These are phyloP conservation scores for Calephelis virginiensis DNA, from an alignment of 1,140 invertebrate species.

Conservation along the genomic window DNA sequence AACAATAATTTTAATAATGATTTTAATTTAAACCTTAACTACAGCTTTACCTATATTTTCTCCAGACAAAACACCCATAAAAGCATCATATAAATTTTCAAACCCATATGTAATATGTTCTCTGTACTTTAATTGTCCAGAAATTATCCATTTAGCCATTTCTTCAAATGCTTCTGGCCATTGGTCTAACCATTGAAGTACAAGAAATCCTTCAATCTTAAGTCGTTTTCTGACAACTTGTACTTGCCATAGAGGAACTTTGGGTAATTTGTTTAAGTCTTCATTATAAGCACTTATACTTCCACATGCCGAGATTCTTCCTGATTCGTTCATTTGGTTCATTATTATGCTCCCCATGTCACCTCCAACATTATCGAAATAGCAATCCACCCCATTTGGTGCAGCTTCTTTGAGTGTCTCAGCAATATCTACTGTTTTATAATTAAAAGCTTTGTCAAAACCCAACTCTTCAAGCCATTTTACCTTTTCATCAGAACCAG, in stretches of 20 bases:
- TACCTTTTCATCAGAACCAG: conserved; percentile 83
- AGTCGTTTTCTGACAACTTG: conserved; percentile 1
- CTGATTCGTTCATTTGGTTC: conserved; percentile 79
- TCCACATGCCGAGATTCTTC: conserved; percentile 80
- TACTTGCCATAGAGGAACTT: conserved; percentile 64
- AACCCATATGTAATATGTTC: not conserved
- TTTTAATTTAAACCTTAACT: not conserved
- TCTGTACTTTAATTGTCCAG: not conserved
- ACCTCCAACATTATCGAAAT: conserved; percentile 80
- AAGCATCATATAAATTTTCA: conserved; percentile 8
- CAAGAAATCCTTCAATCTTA: conserved; percentile 3
- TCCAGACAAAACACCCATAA: not conserved
- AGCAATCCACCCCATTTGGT: conserved; percentile 82
- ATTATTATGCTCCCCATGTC: conserved; percentile 78
- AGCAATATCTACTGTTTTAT: conserved; percentile 80
- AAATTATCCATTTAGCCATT: not conserved
- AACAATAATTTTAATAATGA: too few relatives aligned
- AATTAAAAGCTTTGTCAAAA: conserved; percentile 85
- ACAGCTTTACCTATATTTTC: not conserved
- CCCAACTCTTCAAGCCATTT: conserved; percentile 81
- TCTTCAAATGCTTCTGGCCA: conserved; percentile 31
- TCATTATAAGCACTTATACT: conserved; percentile 73
- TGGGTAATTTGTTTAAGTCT: conserved; percentile 25
- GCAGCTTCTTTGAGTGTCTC: conserved; percentile 77
- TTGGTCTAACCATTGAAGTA: conserved; percentile 66